phyloP scores from a whole-genome alignment of 37 sponge, comb jelly and placozoan genomes.

The Petrosia ficiformis region DNA sequence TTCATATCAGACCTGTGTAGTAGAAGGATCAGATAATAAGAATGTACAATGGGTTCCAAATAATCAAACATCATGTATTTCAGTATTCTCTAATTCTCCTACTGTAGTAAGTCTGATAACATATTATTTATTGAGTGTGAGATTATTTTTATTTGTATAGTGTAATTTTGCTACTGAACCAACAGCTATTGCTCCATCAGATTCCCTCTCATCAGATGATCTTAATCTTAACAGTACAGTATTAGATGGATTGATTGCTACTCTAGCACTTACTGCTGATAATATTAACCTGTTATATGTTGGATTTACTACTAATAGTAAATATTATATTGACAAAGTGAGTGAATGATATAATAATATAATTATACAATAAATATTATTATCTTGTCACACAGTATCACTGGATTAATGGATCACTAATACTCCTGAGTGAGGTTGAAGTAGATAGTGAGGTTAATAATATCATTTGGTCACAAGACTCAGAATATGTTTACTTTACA shows the following conservation, averaged over 20 bases:
- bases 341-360: background rate
- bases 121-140: too few species aligned
- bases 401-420: background rate
- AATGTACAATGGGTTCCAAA: background rate
- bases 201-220: background rate
- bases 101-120: too few species aligned
- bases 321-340: background rate
- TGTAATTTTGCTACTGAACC: background rate
- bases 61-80: too few species aligned
- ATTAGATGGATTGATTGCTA: background rate
- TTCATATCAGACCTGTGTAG: background rate
- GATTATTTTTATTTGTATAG: too few species aligned
- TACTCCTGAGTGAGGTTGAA: background rate
- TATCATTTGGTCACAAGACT: constrained; percentile 37
- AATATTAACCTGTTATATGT: background rate
- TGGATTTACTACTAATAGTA: background rate
- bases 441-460: constrained; percentile 27
- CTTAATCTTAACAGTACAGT: background rate
- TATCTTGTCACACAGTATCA: background rate
- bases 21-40: background rate
- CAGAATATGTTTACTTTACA: constrained; percentile 42
- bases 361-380: background rate
- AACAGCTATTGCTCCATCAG: background rate
- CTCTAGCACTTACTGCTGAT: background rate
- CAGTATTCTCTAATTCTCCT: too few species aligned